Conservation (phyloP, 2,797 vertebrate genomes). For the Bovichtus diacanthus region DNA sequence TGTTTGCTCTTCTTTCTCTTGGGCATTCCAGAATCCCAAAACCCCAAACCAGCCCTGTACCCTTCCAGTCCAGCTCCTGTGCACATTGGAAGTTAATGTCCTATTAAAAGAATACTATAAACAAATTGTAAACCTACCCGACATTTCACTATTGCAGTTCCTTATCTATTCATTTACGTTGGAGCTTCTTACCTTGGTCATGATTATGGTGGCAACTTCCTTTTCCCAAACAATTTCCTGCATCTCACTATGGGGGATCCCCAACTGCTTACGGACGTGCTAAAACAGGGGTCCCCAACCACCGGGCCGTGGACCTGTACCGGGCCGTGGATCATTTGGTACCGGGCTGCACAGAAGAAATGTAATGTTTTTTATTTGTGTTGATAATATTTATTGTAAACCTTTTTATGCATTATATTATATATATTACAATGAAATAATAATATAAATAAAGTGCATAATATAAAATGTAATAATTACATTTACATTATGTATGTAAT, state of each 20-base stretch:
- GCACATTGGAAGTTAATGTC: neutral
- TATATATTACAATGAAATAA: too few species aligned
- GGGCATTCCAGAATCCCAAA: neutral
- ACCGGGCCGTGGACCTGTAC: too few species aligned
- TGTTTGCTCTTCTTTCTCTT: neutral
- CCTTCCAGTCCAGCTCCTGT: neutral
- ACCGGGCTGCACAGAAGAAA: too few species aligned
- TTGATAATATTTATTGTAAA: too few species aligned
- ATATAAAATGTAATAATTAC: too few species aligned
- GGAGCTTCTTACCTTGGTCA: neutral
- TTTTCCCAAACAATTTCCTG: neutral
- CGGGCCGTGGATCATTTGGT: too few species aligned
- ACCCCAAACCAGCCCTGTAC: neutral
- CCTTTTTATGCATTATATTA: too few species aligned
- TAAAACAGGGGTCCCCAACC: too few species aligned
- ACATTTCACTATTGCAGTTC: neutral
- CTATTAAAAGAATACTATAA: conserved; percentile 6
- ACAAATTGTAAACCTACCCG: neutral
- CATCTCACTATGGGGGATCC: neutral
- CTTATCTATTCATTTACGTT: neutral
- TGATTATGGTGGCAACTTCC: neutral
- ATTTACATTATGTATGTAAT: too few species aligned
- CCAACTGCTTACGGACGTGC: too few species aligned
- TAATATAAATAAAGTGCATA: too few species aligned
- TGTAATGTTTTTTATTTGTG: too few species aligned